Conservation (phyloP, 2,888 invertebrate species). For the Patella caerulea region DNA sequence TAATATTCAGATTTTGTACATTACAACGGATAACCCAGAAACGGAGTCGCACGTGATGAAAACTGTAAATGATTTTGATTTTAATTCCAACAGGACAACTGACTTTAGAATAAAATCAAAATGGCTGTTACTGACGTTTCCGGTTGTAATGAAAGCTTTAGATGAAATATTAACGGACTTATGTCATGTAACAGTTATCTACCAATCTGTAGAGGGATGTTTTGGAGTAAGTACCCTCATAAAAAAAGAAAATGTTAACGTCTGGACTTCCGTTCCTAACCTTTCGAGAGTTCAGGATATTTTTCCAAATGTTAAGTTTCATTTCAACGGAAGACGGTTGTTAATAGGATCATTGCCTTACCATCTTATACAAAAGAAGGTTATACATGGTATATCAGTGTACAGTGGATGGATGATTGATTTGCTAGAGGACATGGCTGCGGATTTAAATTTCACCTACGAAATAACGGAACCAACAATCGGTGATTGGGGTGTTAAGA, state of each 20-base stretch:
- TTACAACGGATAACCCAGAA: too few relatives aligned
- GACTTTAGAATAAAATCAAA: too few relatives aligned
- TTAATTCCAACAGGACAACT: too few relatives aligned
- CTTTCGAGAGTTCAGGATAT: neutral
- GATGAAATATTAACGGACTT: neutral
- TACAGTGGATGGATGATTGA: constrained; percentile 16
- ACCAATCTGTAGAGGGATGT: neutral
- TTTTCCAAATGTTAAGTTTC: constrained; percentile 18
- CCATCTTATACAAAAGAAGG: neutral
- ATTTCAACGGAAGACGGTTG: constrained; percentile 10
- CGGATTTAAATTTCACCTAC: constrained; percentile 16
- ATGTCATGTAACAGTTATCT: neutral
- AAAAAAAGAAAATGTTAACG: neutral
- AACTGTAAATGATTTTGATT: too few relatives aligned
- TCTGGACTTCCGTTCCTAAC: neutral
- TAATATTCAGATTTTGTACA: too few relatives aligned
- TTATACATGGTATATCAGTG: neutral
- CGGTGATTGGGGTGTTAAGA: constrained; percentile 13
- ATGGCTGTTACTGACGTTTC: too few relatives aligned
- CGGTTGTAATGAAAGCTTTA: too few relatives aligned
- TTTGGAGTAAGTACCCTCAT: neutral
- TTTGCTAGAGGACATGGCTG: neutral
- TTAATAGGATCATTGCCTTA: constrained; percentile 6
- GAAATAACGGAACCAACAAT: constrained; percentile 5
- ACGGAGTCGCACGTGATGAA: too few relatives aligned